Evolutionary conservation across 2,797 vertebrate species (phyloP).

Genomic region (Chrosomus eos): DNA sequence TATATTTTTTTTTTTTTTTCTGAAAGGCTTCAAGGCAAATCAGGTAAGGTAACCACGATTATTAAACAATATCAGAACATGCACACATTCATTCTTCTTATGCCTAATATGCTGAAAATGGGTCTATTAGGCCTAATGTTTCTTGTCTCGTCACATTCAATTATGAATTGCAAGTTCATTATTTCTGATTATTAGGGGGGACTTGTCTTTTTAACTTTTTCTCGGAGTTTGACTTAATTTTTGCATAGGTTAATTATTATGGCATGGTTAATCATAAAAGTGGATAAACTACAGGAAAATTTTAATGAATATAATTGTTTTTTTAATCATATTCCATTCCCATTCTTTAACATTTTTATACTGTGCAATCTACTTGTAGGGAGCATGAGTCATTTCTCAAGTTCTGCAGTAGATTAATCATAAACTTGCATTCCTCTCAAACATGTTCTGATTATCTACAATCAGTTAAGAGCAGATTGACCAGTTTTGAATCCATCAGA

Average conservation of each 20-base stretch:
- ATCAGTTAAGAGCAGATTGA: slow-evolving; percentile 13
- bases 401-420: not conserved
- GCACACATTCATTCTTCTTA: not conserved
- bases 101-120: not conserved
- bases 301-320: not conserved
- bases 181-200: not conserved
- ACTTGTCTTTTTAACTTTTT: not conserved
- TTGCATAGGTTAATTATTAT: not conserved
- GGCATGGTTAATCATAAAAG: not conserved
- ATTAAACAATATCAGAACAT: not conserved
- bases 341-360: not conserved
- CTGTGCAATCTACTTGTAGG: not conserved
- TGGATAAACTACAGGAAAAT: not conserved
- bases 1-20: too few species aligned
- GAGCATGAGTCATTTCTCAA: not conserved
- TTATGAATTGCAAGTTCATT: not conserved
- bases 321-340: not conserved
- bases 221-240: not conserved
- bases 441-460: not conserved
- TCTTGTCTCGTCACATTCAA: not conserved
- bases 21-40: not conserved
- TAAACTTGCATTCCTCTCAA: not conserved
- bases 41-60: not conserved
- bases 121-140: not conserved
- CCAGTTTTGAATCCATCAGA: not conserved